phyloP scores from a whole-genome alignment of 1,140 invertebrate species.

The Aradophagus sp. region DNA sequence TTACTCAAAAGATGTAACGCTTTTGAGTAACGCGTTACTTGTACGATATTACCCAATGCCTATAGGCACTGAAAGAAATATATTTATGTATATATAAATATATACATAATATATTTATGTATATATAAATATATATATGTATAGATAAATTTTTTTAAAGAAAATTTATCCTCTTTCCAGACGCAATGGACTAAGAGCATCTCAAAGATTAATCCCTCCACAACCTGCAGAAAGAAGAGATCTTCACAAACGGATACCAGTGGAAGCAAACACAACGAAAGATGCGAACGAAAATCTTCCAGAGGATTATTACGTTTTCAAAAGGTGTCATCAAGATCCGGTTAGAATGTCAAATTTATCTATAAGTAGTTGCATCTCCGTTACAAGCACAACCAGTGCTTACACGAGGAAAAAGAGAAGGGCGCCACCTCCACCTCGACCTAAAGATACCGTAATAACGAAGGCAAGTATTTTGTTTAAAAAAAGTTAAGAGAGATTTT shows the following conservation, averaged over 20 bases:
- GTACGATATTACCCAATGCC: no score
- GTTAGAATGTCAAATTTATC: slow-evolving; percentile 70
- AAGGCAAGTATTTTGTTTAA: no score
- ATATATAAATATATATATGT: no score
- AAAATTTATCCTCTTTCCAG: no score
- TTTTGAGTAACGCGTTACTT: no score
- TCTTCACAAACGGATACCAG: neutral
- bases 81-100: no score
- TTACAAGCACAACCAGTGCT: slow-evolving; percentile 64
- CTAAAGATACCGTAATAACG: no score
- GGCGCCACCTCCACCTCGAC: slow-evolving; percentile 66
- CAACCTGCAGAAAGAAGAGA: slow-evolving; percentile 46
- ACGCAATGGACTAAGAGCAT: slow-evolving; percentile 64
- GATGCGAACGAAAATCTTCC: slow-evolving; percentile 69
- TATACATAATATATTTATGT: no score
- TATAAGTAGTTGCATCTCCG: slow-evolving; percentile 69
- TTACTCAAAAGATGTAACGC: no score
- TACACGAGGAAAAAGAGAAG: slow-evolving; percentile 68
- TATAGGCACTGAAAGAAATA: no score
- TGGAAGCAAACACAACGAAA: slow-evolving; percentile 24
- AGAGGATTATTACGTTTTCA: slow-evolving; percentile 66
- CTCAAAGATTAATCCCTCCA: slow-evolving; percentile 56
- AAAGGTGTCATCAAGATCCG: slow-evolving; percentile 66
- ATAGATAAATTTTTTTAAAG: slow-evolving; percentile 7
- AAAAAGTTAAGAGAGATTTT: no score